These are phyloP conservation scores for Yoshiicerus persimilis DNA, from an alignment of 1,140 invertebrate species.

Conservation along the genomic window DNA sequence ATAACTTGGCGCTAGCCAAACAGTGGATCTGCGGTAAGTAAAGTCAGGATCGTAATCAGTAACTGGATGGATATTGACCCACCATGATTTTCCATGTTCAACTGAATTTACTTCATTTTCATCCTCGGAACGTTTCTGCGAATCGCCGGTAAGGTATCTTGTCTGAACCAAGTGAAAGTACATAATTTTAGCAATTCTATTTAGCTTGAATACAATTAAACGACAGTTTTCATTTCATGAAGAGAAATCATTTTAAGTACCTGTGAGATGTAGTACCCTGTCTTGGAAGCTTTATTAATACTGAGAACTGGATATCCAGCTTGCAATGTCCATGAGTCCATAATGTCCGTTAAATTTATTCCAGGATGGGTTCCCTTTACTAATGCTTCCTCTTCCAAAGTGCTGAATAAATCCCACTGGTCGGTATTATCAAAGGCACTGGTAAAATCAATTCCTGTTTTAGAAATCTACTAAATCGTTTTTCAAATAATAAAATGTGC, in stretches of 20 bases:
- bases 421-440: background rate
- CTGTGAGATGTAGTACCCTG: background rate
- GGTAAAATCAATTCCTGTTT: background rate
- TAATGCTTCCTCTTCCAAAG: background rate
- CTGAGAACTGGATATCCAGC: slow-evolving; percentile 77
- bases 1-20: background rate
- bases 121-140: background rate
- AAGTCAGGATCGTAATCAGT: background rate
- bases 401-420: background rate
- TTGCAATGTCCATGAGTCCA: slow-evolving; percentile 90
- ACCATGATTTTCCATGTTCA: background rate
- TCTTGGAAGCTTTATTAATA: background rate
- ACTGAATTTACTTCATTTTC: background rate
- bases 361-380: background rate
- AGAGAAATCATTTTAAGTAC: background rate
- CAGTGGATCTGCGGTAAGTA: background rate
- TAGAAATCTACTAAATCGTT: background rate
- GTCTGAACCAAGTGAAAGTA: background rate
- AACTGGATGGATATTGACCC: background rate
- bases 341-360: slow-evolving; percentile 59
- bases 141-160: background rate
- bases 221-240: too few species aligned
- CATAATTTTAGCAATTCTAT: background rate
- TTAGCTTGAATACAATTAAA: background rate
- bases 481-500: too few species aligned